Conservation (phyloP, 2,888 invertebrate genomes). For the Agrenia bidenticulata region DNA sequence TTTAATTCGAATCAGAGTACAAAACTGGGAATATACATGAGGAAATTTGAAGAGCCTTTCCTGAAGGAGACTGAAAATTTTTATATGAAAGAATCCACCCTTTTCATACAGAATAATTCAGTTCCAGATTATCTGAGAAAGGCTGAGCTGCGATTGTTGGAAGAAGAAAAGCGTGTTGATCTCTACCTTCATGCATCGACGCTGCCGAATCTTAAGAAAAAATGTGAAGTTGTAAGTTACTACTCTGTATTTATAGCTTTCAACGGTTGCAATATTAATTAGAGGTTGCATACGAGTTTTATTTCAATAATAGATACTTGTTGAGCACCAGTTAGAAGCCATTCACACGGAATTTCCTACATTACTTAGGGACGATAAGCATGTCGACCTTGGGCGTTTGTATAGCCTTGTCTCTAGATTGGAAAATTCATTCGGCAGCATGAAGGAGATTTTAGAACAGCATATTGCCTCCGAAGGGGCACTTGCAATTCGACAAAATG, state of each 20-base stretch:
- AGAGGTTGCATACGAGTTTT: neutral
- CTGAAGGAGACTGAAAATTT: constrained; percentile 33
- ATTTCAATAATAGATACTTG: constrained; percentile 26
- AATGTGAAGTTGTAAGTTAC: constrained; percentile 30
- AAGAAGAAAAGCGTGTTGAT: constrained; percentile 29
- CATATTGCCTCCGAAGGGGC: constrained; percentile 32
- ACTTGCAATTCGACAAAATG: constrained; percentile 20
- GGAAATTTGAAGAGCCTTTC: constrained; percentile 31
- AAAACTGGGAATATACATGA: constrained; percentile 34
- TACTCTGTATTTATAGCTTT: neutral
- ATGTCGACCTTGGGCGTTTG: constrained; percentile 30
- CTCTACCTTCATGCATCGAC: constrained; percentile 34
- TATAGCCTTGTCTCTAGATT: constrained; percentile 32
- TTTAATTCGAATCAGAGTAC: constrained; percentile 30
- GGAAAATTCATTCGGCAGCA: constrained; percentile 25
- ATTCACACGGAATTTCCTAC: constrained; percentile 34
- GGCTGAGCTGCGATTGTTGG: constrained; percentile 28
- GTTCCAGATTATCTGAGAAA: constrained; percentile 30
- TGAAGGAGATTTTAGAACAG: constrained; percentile 27
- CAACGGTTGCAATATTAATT: neutral
- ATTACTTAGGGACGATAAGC: constrained; percentile 19
- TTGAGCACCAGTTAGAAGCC: constrained; percentile 24
- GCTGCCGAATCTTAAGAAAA: constrained; percentile 29
- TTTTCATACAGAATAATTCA: constrained; percentile 19
- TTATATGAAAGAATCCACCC: constrained; percentile 23